Evolutionary conservation across 2,888 invertebrate genomes (phyloP).

Genomic region (Agapostemon virescens): DNA sequence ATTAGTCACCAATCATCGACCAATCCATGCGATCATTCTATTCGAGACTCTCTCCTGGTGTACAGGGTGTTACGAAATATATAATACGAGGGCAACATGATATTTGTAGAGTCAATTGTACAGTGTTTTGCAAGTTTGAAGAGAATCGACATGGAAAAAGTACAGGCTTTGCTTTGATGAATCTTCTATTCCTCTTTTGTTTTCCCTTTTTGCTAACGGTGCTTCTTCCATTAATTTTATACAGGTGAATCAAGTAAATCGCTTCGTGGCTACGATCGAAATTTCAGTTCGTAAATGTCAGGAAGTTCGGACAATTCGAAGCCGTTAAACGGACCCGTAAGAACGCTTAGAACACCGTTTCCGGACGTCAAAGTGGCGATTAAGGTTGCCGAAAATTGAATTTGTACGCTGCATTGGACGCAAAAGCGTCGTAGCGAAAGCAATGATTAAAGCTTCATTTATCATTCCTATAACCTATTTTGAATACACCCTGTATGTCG

Average conservation of each 20-base stretch:
- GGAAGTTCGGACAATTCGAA: background rate
- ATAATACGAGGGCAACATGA: background rate
- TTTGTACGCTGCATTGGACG: background rate
- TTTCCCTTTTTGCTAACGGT: background rate
- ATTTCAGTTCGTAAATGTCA: background rate
- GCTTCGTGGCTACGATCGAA: background rate
- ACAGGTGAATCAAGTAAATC: background rate
- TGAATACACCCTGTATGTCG: slow-evolving; percentile 12
- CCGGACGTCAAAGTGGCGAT: background rate
- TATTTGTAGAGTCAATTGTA: background rate
- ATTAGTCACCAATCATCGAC: slow-evolving; percentile 6
- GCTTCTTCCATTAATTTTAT: background rate
- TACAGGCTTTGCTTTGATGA: background rate
- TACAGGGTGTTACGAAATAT: slow-evolving; percentile 2
- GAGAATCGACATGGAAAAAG: background rate
- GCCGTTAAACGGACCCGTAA: background rate
- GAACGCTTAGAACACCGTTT: background rate
- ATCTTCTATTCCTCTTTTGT: background rate
- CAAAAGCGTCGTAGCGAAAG: background rate
- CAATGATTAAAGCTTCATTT: too few relatives aligned
- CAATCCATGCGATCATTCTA: slow-evolving; percentile 2
- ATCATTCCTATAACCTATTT: background rate
- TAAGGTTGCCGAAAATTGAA: slow-evolving; percentile 3
- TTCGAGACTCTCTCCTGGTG: slow-evolving; percentile 7
- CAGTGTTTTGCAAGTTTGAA: background rate